Conservation (phyloP, 2,797 vertebrate genomes). For the Aldrovandia affinis region DNA sequence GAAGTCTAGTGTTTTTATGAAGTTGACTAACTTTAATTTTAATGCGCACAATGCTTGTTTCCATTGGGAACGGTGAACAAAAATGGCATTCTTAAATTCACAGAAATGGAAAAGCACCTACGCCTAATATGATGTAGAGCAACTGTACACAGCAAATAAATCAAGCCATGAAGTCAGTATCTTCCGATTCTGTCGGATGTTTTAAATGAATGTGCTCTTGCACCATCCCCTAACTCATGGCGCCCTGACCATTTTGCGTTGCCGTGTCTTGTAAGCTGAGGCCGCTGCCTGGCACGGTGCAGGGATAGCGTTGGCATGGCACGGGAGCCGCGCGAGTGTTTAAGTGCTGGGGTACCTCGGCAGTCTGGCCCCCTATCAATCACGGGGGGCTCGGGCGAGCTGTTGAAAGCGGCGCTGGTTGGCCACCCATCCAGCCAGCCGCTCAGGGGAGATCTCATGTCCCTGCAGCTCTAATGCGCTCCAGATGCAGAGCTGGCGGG, state of each 20-base stretch:
- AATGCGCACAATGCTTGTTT: background rate
- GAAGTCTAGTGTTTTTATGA: background rate
- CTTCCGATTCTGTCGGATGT: background rate
- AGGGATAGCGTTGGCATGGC: background rate
- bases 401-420: conserved; percentile 72
- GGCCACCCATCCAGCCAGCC: conserved; percentile 78
- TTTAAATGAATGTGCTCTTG: background rate
- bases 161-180: background rate
- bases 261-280: conserved; percentile 25
- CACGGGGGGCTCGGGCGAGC: conserved; percentile 60
- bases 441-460: conserved; percentile 78
- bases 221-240: background rate
- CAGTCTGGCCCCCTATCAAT: conserved; percentile 70
- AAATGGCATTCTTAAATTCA: background rate
- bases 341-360: conserved; percentile 38
- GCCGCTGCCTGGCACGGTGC: background rate
- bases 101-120: background rate
- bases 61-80: background rate
- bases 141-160: background rate
- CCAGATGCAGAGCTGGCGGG: conserved; percentile 74
- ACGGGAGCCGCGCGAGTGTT: conserved; percentile 35
- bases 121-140: background rate
- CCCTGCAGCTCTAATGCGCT: conserved; percentile 73
- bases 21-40: background rate
- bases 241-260: background rate